phyloP scores from a whole-genome alignment of 2,113 vertebrate genomes.

The Dicentrarchus labrax region DNA sequence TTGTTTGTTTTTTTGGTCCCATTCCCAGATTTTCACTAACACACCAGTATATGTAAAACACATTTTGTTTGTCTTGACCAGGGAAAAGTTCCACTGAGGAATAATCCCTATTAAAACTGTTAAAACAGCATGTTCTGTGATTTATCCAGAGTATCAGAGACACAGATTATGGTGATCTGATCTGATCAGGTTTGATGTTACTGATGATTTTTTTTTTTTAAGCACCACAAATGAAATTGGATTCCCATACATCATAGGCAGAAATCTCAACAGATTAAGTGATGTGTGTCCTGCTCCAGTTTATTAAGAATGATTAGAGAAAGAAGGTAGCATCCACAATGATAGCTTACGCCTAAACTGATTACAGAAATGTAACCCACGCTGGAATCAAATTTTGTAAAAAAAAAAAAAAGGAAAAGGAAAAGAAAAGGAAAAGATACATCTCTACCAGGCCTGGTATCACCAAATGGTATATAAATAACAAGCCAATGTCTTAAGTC shows the following conservation, averaged over 20 bases:
- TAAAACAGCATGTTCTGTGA: background rate
- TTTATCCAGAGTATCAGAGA: background rate
- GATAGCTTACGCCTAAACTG: background rate
- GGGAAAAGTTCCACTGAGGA: background rate
- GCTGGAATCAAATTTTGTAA: background rate
- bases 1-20: no score
- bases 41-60: background rate
- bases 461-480: no score
- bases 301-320: background rate
- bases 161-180: background rate
- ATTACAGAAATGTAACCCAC: background rate
- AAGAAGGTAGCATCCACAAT: background rate
- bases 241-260: background rate
- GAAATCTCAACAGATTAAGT: background rate
- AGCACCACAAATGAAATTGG: background rate
- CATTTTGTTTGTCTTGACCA: background rate
- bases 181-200: no score
- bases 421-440: no score
- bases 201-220: conserved; percentile 5
- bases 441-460: no score
- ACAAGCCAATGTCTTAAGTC: no score
- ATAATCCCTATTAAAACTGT: background rate
- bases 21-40: background rate
- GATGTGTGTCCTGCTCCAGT: background rate
- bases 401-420: no score